Base-by-base conservation (phyloP, 2,113 vertebrate species). In the Melanocharis versteri region DNA sequence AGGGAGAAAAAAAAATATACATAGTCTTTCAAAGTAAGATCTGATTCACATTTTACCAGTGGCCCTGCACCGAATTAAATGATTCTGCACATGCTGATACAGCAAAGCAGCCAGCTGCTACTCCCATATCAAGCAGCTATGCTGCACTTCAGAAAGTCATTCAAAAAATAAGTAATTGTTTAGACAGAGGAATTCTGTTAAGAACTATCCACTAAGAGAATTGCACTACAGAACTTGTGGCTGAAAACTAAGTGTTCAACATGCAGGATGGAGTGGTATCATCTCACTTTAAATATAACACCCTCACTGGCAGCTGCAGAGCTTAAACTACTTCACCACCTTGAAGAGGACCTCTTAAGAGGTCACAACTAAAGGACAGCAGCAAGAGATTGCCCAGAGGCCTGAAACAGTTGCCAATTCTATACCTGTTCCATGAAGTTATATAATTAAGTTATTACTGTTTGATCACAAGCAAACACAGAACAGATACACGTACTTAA, bases 241-340 rank as follows among this genome's bases (percentile, higher is more conserved):
- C 75, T 69, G 50, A 72, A 91, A 89, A 45, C 47, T 33, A 87
- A 87, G 50, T 9, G 24, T 35, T 86, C 48, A 79, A 69, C 23
- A 19, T 11, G 7, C 70, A 96, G 68, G 54, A 85, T 21, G 24
- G 28, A 94, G 62, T 17, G 13, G 62, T 73, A 50, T 85, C 79
- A 94, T 45, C 24, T 94, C 78, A 70, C 66, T 79, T 86, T 77
- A 93, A 87, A 94, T 88, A 33, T 94, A 92, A 90, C 72, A 89
- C 80, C 58, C 80, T 71, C 17, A 13, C 35, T 44, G 40, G 77
- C 91, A 96, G 91, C 83, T 90, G 89, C 56, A 84, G 56, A 81
- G 57, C 77, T 94, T 68, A 68, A 83, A 92, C 90, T 88, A 69
- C 68, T 87, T 81, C 42, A 83, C 57, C 62, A 70, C 75, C 83